phyloP scores from a whole-genome alignment of 2,113 vertebrate species.

The Cygnus atratus region DNA sequence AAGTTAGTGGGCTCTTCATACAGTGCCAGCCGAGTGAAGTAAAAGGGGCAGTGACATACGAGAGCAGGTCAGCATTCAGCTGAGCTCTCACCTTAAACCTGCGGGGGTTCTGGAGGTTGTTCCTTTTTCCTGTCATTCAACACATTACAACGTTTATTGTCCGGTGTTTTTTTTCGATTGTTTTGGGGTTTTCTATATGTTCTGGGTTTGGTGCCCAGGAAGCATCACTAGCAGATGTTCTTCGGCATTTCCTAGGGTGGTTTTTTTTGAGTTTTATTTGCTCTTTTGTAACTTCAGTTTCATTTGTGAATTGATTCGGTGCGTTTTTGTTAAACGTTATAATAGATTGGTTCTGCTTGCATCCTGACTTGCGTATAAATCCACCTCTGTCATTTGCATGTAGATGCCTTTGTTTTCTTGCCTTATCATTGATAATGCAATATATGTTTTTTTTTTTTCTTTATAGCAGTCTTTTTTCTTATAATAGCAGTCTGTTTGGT shows the following conservation, averaged over 20 bases:
- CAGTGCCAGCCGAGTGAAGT: background rate
- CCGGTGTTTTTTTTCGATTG: background rate
- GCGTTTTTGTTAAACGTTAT: background rate
- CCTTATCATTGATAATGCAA: background rate
- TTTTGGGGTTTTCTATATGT: background rate
- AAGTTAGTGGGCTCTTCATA: background rate
- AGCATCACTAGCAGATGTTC: background rate
- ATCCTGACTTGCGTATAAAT: background rate
- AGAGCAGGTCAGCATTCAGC: background rate
- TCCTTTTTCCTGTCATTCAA: background rate
- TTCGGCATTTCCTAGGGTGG: background rate
- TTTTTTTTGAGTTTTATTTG: background rate
- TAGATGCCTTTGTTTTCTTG: background rate
- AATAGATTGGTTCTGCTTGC: background rate
- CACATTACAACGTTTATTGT: background rate
- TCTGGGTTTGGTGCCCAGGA: background rate
- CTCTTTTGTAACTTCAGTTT: background rate
- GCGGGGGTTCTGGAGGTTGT: background rate
- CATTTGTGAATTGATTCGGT: background rate
- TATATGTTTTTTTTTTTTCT: background rate
- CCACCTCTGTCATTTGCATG: background rate
- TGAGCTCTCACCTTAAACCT: background rate
- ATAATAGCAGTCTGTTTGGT: background rate
- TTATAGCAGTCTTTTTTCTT: background rate
- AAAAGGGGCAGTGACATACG: fast-evolving